Conservation (phyloP, 2,797 vertebrate species). For the Pipistrellus nathusii region DNA sequence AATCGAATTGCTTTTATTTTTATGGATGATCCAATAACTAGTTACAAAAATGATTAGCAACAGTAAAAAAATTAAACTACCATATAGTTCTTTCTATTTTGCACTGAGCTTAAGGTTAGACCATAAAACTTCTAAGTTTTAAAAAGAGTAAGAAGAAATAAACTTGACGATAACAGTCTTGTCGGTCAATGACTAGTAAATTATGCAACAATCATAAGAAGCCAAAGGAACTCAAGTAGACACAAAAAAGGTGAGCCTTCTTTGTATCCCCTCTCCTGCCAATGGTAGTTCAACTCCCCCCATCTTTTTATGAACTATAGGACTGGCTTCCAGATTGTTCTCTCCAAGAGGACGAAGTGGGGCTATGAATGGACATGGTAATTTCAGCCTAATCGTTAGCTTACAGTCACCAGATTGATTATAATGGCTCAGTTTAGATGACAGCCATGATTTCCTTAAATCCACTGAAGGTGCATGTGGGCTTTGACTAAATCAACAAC, state of each 20-base stretch:
- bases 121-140: constrained; percentile 21
- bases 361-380: background rate
- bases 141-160: constrained; percentile 41
- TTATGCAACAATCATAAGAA: background rate
- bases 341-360: background rate
- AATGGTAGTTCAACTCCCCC: background rate
- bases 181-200: background rate
- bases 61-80: constrained; percentile 53
- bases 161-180: background rate
- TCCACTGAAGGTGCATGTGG: background rate
- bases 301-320: background rate
- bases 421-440: background rate
- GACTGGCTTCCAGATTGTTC: background rate
- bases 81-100: background rate
- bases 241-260: too few relatives aligned
- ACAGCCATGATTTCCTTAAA: background rate
- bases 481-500: background rate
- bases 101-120: background rate
- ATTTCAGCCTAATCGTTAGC: background rate
- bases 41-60: constrained; percentile 56
- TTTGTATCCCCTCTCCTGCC: background rate
- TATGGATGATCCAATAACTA: constrained; percentile 62
- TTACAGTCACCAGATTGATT: background rate
- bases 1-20: constrained; percentile 36
- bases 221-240: background rate